Evolutionary conservation across 2,888 invertebrate species (phyloP).

Genomic region (Noctua comes): DNA sequence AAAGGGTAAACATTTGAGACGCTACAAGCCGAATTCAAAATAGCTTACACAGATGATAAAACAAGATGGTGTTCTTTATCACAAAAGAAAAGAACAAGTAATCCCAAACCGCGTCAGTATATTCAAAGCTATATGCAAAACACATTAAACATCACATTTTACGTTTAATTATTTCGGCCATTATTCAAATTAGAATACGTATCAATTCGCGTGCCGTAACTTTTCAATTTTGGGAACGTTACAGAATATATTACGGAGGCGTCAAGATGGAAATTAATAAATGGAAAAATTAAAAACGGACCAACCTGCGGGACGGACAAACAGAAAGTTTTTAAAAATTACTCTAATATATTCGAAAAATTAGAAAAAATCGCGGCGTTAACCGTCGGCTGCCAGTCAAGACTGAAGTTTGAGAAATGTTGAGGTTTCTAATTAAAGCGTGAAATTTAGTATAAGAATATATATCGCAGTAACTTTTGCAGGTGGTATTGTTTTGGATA

Average conservation of each 20-base stretch:
- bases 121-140: constrained; percentile 8
- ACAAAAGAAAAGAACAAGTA: constrained; percentile 2
- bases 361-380: constrained; percentile 50
- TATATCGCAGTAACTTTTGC: not conserved
- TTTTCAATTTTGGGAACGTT: constrained; percentile 74
- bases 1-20: not conserved
- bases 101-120: not conserved
- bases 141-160: constrained; percentile 52
- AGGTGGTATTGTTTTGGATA: not conserved
- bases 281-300: constrained; percentile 74
- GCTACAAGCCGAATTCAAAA: not conserved
- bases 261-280: constrained; percentile 78
- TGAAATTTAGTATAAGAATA: constrained; percentile 16
- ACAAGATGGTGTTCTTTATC: not conserved
- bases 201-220: constrained; percentile 71
- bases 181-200: constrained; percentile 73
- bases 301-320: constrained; percentile 64
- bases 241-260: constrained; percentile 75
- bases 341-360: constrained; percentile 66
- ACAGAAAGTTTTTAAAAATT: constrained; percentile 67
- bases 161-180: constrained; percentile 69
- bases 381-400: constrained; percentile 48
- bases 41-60: not conserved
- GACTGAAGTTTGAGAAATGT: constrained; percentile 61
- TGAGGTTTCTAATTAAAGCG: constrained; percentile 76